Base-by-base conservation (phyloP, 2,888 invertebrate species). In the Ectemnius continuus region DNA sequence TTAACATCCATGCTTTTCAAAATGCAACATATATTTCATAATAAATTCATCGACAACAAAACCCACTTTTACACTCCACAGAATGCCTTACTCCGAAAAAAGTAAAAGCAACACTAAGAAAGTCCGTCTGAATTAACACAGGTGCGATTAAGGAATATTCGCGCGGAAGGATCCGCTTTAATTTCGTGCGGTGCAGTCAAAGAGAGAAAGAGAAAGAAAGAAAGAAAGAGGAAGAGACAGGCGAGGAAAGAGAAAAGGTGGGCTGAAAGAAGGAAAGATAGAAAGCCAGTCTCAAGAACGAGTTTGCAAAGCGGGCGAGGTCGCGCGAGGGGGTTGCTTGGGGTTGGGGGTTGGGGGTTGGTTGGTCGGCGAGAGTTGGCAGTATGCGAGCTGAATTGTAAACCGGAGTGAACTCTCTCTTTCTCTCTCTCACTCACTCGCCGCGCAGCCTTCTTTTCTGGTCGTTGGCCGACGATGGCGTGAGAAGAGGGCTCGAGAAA, bases 361-460 rank as follows among this genome's bases (percentile, higher is more conserved):
- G n/a, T n/a, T n/a, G 67, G 68, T 48, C 71, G 67, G 71, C 56
- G 68, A 80, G 75, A 65, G 73, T 71, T 69, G n/a, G 73, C 73
- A 60, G 81, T 86, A 88, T 88, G 88, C 86, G 87, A 84, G 85
- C 75, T 85, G 88, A 88, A 88, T 88, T 87, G 88, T 86, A 88
- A 88, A 88, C 85, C 83, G 79, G 82, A 72, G 82, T 79, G 80
- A 85, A 86, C 84, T 87, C 88, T 86, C 84, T 83, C 23, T 23
- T 3, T 23, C 23, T 23, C 23, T 23, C 23, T 23, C 23, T 23
- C 23, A n/a, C n/a, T 23, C 2, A 3, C 23, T 23, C 23, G 0
- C 23, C 23, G 23, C n/a, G n/a, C n/a, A n/a, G 83, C 84, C 84
- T 86, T 82, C 83, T 88, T 88, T 85, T 84, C 85, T 84, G 84